These are phyloP conservation scores for Labeo calbasu DNA, from an alignment of 2,797 vertebrate species.

Conservation along the genomic window DNA sequence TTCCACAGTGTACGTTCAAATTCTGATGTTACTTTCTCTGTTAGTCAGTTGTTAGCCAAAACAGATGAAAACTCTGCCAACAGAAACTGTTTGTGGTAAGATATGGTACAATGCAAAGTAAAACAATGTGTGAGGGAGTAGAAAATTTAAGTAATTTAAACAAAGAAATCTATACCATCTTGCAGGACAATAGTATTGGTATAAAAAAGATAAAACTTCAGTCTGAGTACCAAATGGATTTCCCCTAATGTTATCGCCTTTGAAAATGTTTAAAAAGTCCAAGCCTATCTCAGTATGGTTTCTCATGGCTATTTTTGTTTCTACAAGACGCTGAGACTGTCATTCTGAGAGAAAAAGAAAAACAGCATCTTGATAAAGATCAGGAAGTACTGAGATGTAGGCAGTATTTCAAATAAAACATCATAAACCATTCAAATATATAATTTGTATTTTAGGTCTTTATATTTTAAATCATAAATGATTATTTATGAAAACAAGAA, in stretches of 20 bases:
- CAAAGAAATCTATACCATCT: background rate
- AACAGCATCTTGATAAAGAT: constrained; percentile 16
- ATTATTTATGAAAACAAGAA: background rate
- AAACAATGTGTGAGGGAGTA: background rate
- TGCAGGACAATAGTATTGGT: background rate
- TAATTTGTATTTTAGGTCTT: background rate
- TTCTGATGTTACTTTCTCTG: background rate
- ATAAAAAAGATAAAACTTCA: background rate
- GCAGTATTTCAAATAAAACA: constrained; percentile 27
- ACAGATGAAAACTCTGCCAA: background rate
- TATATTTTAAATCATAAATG: constrained; percentile 6
- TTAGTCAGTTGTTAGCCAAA: background rate
- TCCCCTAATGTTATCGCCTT: background rate
- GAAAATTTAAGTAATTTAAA: background rate
- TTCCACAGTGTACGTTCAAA: background rate
- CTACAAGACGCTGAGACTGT: background rate
- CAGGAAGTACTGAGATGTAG: background rate
- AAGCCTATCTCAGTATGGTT: background rate
- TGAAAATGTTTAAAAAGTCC: background rate
- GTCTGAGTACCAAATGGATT: background rate
- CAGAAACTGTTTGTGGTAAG: background rate
- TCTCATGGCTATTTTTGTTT: constrained; percentile 5
- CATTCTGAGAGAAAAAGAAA: constrained; percentile 1
- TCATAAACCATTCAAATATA: constrained; percentile 5
- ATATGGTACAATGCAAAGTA: background rate